A percentile compares a stretch with the other conserved stretches of the same genome.
Conservation (phyloP, 2,888 invertebrate species). For the Perithous albicinctus region DNA sequence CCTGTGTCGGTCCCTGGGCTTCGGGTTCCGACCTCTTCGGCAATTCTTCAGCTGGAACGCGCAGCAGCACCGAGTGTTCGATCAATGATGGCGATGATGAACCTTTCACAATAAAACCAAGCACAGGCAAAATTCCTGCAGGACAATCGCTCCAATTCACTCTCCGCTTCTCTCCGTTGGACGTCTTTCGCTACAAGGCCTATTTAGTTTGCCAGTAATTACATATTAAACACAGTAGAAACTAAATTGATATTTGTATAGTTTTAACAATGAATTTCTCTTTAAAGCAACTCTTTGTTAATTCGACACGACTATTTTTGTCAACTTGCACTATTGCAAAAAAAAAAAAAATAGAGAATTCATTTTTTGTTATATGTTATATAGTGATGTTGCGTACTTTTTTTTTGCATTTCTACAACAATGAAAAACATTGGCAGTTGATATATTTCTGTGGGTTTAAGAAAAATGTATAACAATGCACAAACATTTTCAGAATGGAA, state of each 20-base stretch:
- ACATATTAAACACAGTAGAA: not conserved
- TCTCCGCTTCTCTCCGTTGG: constrained; percentile 87
- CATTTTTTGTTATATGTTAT: too few species aligned
- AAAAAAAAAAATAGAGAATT: too few species aligned
- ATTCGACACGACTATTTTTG: too few species aligned
- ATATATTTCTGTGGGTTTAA: too few species aligned
- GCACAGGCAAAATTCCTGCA: constrained; percentile 85
- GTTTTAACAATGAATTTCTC: too few species aligned
- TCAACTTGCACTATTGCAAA: too few species aligned
- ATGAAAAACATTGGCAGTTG: too few species aligned
- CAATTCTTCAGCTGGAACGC: constrained; percentile 73
- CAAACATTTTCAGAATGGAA: constrained; percentile 82
- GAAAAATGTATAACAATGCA: not conserved
- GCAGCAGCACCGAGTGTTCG: constrained; percentile 76
- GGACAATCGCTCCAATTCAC: constrained; percentile 83
- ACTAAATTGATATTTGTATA: too few species aligned
- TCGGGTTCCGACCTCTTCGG: constrained; percentile 74
- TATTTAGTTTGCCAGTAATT: constrained; percentile 85
- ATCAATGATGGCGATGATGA: constrained; percentile 76
- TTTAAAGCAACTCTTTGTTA: too few species aligned
- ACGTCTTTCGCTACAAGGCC: constrained; percentile 86
- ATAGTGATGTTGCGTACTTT: too few species aligned
- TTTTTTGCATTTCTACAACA: too few species aligned
- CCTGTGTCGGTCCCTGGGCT: constrained; percentile 29
- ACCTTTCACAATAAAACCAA: constrained; percentile 86